Conservation (phyloP, 2,888 invertebrate genomes). For the Mesochorus sp. region DNA sequence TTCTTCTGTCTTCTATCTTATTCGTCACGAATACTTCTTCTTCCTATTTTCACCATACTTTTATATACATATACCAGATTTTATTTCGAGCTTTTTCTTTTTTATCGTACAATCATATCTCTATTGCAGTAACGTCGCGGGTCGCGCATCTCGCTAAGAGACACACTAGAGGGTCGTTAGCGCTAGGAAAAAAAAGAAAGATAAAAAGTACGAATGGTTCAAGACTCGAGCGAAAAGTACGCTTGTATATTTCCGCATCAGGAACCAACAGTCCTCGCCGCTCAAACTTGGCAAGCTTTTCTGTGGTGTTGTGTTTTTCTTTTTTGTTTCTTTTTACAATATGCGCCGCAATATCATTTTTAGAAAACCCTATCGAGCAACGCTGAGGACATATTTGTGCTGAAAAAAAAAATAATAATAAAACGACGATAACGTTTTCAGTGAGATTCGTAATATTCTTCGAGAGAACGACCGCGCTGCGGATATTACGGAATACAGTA, state of each 20-base stretch:
- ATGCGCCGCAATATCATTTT: background rate
- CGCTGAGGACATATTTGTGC: background rate
- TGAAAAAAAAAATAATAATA: too few species aligned
- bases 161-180: constrained; percentile 53
- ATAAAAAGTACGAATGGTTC: constrained; percentile 49
- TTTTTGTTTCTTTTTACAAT: background rate
- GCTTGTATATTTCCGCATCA: constrained; percentile 8
- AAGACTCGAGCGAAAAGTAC: background rate
- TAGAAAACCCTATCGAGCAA: background rate
- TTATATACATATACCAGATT: background rate
- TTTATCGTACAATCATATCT: constrained; percentile 36
- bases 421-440: background rate
- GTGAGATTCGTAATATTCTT: constrained; percentile 1
- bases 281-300: background rate
- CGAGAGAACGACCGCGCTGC: background rate
- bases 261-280: background rate
- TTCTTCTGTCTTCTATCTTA: background rate
- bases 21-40: background rate
- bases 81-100: constrained; percentile 11
- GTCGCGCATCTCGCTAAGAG: constrained; percentile 1
- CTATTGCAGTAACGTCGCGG: constrained; percentile 13
- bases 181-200: constrained; percentile 26
- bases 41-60: background rate
- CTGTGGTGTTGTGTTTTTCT: background rate
- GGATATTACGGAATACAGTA: background rate